These are phyloP conservation scores for Peromyscus nudipes DNA, from an alignment of 2,797 vertebrate genomes.

Conservation along the genomic window DNA sequence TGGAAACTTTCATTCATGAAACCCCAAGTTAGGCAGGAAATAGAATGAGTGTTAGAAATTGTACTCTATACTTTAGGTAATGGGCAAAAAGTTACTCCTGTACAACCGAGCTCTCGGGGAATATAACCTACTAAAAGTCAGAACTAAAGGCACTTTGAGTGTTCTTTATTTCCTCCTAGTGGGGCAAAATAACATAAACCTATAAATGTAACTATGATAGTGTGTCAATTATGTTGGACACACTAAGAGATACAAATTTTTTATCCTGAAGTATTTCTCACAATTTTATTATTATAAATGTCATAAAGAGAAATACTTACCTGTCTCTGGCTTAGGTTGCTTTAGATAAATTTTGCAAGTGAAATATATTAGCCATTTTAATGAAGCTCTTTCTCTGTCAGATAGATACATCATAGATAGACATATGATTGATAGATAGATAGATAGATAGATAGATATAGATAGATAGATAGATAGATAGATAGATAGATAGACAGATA, in stretches of 20 bases:
- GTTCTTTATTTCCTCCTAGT: background rate
- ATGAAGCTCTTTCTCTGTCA: background rate
- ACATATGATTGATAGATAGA: background rate
- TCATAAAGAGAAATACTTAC: background rate
- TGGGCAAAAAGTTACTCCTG: background rate
- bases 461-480: too few relatives aligned
- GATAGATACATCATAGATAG: background rate
- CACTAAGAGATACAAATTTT: background rate
- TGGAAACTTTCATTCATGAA: background rate
- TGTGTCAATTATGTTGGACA: background rate
- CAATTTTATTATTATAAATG: conserved; percentile 46
- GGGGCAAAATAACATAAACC: background rate
- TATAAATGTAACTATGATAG: conserved; percentile 8
- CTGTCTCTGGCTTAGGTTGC: background rate
- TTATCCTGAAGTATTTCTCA: background rate
- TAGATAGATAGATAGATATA: background rate
- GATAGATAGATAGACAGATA: too few relatives aligned
- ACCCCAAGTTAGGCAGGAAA: background rate
- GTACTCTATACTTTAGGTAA: background rate
- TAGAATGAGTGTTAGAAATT: background rate
- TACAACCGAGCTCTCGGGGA: background rate
- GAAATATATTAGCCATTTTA: conserved; percentile 38
- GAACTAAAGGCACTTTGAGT: background rate
- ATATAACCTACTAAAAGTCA: background rate
- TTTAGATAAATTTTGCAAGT: conserved; percentile 1